phyloP scores from a whole-genome alignment of 2,888 invertebrate genomes.

The Epirrita christyi region DNA sequence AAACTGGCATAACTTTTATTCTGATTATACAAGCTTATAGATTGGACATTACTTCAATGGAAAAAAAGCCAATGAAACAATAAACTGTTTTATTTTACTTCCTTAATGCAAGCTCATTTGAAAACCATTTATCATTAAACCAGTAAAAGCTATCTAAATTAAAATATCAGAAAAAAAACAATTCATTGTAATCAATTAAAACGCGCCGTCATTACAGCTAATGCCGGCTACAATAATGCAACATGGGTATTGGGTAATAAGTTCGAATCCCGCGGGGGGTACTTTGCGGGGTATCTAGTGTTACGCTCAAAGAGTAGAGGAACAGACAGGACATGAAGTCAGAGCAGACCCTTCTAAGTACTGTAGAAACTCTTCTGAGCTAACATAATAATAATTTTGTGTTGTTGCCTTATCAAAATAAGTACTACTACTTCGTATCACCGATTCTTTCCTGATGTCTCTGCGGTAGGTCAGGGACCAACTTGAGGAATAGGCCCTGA shows the following conservation, averaged over 20 bases:
- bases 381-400: too few relatives aligned
- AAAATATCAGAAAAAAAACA: constrained; percentile 38
- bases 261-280: constrained; percentile 66
- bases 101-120: constrained; percentile 28
- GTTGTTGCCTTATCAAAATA: too few relatives aligned
- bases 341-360: neutral
- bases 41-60: too few relatives aligned
- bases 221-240: constrained; percentile 64
- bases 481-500: too few relatives aligned
- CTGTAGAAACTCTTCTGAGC: too few relatives aligned
- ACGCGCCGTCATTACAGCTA: constrained; percentile 70
- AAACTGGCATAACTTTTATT: too few relatives aligned
- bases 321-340: constrained; percentile 1
- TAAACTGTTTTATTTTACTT: neutral
- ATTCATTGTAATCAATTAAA: constrained; percentile 61
- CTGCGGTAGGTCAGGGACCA: too few relatives aligned
- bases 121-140: constrained; percentile 34
- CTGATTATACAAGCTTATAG: too few relatives aligned
- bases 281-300: constrained; percentile 60
- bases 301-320: constrained; percentile 53
- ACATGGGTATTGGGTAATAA: constrained; percentile 59
- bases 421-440: too few relatives aligned
- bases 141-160: constrained; percentile 36
- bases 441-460: too few relatives aligned
- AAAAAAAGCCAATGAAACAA: too few relatives aligned